Base-by-base conservation (phyloP, 2,888 invertebrate species). In the Metacarcinus magister region DNA sequence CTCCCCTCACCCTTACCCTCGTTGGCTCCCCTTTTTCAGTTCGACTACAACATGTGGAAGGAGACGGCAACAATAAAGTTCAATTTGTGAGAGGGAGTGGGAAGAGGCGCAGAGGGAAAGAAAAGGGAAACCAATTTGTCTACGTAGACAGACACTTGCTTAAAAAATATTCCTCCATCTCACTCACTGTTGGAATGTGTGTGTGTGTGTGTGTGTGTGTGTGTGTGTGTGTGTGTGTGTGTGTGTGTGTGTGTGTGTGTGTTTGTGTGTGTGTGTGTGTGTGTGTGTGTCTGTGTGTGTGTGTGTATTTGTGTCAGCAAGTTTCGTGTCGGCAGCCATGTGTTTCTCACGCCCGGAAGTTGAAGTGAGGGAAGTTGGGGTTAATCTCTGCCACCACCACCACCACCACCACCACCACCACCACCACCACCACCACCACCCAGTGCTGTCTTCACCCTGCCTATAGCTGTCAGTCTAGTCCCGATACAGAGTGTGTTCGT, bases 241-340 rank as follows among this genome's bases (percentile, higher is more conserved):
- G 16, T 54, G 13, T 54, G 54, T 39, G 39, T 39, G 39, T 39
- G 39, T 39, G 39, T 39, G 39, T 39, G 39, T 39, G 39, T 39
- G 39, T 39, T 0, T 39, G 39, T 39, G 39, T 39, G 39, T 39
- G 39, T 39, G 39, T 39, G 39, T 39, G 39, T 54, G 13, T 54
- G 8, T 54, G 16, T 54, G 8, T 54, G 8, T 54, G 16, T 54
- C 2, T 54, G 54, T 54, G 0, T 87, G 87, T 87, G 87, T 93
- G 46, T 93, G 82, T 93, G 46, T 93, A 44, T 93, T 28, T 93
- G 82, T 93, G 46, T 93, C 44, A 75, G 46, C 43, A 39, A 46
- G 60, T 93, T n/a, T 54, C n/a, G 54, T 93, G 67, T 19, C 23
- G 28, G 67, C 23, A 67, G 46, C 54, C 43, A 93, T 32, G 67